phyloP scores from a whole-genome alignment of 2,888 invertebrate species.

The Oconnorella tubifera region DNA sequence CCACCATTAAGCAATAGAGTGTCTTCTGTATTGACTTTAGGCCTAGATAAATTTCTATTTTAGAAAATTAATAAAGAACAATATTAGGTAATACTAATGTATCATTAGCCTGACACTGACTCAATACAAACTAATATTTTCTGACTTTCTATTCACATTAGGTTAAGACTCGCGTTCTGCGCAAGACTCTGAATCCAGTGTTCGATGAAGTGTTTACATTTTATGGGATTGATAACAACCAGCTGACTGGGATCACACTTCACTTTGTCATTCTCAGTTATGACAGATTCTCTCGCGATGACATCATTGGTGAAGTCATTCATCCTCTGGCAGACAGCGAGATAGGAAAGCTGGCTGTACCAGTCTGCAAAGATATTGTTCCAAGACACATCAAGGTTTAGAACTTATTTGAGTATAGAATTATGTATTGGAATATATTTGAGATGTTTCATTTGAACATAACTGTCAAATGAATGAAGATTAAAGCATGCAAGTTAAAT shows the following conservation, averaged over 20 bases:
- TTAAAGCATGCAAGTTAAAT: too few relatives aligned
- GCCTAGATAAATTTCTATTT: too few relatives aligned
- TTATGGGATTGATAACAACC: slow-evolving; percentile 72
- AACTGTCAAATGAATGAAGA: too few relatives aligned
- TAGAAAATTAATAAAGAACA: too few relatives aligned
- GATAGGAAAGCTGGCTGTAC: slow-evolving; percentile 39
- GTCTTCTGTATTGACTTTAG: too few relatives aligned
- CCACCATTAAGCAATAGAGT: too few relatives aligned
- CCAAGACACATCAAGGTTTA: slow-evolving; percentile 85
- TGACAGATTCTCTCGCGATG: slow-evolving; percentile 95
- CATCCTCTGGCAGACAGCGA: slow-evolving; percentile 59
- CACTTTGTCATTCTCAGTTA: slow-evolving; percentile 62
- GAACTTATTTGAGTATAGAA: too few relatives aligned
- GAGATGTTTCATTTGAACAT: neutral
- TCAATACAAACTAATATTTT: too few relatives aligned
- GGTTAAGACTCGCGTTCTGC: slow-evolving; percentile 90
- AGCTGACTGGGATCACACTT: slow-evolving; percentile 86
- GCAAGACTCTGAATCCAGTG: slow-evolving; percentile 91
- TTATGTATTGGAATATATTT: too few relatives aligned
- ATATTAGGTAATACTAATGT: too few relatives aligned
- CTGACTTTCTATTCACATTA: too few relatives aligned
- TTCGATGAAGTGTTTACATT: slow-evolving; percentile 99
- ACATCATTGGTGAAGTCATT: slow-evolving; percentile 95
- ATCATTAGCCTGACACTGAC: too few relatives aligned
- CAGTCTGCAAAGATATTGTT: slow-evolving; percentile 76